Percentiles rank a stretch among this genome's conserved stretches.
These are phyloP conservation scores for Micoletzkya japonica DNA, from an alignment of 2,888 invertebrate genomes.

Conservation along the genomic window DNA sequence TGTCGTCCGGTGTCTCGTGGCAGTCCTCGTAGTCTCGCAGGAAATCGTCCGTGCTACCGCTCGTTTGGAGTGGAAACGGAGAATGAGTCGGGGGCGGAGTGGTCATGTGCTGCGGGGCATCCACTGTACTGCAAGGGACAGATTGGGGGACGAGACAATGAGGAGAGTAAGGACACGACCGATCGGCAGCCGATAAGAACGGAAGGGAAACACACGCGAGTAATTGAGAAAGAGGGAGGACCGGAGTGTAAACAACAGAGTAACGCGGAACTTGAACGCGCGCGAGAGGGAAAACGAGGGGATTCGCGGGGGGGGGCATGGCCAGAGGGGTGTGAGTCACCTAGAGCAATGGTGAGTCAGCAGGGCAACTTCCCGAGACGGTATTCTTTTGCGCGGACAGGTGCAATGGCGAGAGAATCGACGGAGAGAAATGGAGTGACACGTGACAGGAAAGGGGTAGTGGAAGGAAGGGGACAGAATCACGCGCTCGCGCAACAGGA, in stretches of 20 bases:
- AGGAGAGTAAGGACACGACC: too few species aligned
- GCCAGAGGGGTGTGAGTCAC: too few species aligned
- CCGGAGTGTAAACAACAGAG: background rate
- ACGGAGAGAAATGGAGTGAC: too few species aligned
- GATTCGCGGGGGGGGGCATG: background rate
- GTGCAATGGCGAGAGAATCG: too few species aligned
- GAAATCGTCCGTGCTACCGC: conserved; percentile 1
- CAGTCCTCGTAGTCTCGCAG: conserved; percentile 13
- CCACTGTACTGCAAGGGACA: too few species aligned
- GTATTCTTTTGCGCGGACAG: too few species aligned
- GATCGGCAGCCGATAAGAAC: background rate
- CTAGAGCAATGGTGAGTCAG: too few species aligned
- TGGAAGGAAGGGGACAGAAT: too few species aligned
- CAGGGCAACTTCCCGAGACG: too few species aligned
- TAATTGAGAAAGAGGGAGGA: background rate
- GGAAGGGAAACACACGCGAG: background rate
- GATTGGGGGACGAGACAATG: background rate
- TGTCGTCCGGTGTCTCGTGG: background rate
- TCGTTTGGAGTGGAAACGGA: background rate
- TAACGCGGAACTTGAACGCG: background rate
- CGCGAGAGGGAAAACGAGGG: background rate
- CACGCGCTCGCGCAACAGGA: too few species aligned
- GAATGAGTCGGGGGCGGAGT: background rate
- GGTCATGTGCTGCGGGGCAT: too few species aligned
- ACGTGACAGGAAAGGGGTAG: too few species aligned